Base-by-base conservation (phyloP, 2,113 vertebrate species). In the Hyperoodon ampullatus region DNA sequence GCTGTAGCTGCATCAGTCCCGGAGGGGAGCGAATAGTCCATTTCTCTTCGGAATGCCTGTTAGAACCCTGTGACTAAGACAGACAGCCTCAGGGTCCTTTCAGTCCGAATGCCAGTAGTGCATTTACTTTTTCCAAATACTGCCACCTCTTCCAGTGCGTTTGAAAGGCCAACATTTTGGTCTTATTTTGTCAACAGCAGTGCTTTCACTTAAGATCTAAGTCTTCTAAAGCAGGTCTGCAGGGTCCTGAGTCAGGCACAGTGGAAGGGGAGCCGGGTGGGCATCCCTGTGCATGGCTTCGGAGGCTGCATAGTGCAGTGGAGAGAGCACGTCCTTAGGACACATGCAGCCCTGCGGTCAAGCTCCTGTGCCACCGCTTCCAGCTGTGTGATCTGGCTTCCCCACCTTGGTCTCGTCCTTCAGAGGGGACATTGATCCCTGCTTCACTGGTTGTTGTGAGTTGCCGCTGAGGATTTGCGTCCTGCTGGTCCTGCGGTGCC, bases 91-190 rank as follows among this genome's bases (percentile, higher is more conserved):
- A 12, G 55, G 58, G 77, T 44, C 33, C 44, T 70, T 53, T 23
- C 10, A 6, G 1, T 7, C 53, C 35, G 19, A 1, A 30, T 42
- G 61, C 28, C 10, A 0, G 14, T 0, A 0, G 53, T 28, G 33
- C 1, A 0, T 15, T 53, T 23, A 2, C 58, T 47, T 83, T 60
- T 66, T 23, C 50, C 72, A 61, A 6, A 23, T 8, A 28, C 24
- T 5, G 8, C 23, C 23, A 7, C 19, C 10, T 70, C 61, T 16
- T 1, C 28, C 5, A 8, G 35, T 3, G 13, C 68, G 3, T 44
- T 70, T 30, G 61, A 14, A 50, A 28, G 47, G 21, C 39, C 65
- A 5, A 11, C 0, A 0, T 33, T 26, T 72, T 10, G 42, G 71
- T 61, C 50, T 81, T 66, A 44, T 26, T 60, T 44, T 33, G 33